Base-by-base conservation (phyloP, 2,113 vertebrate species). In the Nerophis lumbriciformis region DNA sequence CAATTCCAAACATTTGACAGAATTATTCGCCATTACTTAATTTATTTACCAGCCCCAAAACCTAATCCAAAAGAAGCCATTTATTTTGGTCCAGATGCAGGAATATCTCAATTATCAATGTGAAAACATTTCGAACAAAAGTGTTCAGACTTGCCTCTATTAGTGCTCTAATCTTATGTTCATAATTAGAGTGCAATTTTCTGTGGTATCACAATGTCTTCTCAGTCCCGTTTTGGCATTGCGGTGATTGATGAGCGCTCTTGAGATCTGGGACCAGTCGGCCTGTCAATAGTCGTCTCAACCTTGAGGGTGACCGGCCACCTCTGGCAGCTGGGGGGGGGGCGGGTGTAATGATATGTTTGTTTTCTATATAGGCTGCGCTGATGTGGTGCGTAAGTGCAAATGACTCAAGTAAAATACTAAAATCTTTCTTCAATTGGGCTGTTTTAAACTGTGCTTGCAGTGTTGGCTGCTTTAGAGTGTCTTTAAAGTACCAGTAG, bases 301-400 rank as follows among this genome's bases (percentile, higher is more conserved):
- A 73, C 78, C 84, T 81, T 77, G 68, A 81, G 79, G 75, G 74
- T 35, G 82, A 73, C 76, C 59, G 82, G 72, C 55, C 15, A 37
- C 77, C 84, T 69, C 69, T 75, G 76, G 80, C 84, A 79, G 76
- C 80, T 83, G 75, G 71, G 81, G 73, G 64, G 63, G 86, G 87
- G 72, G 72, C 80, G 73, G 64, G 81, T 78, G 64, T 64, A 87
- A 88, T 90, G 83, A 76, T 73, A 81, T 79, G 66, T 88, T 88
- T 84, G 77, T 87, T 87, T 89, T 78, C 48, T 64, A 72, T 81
- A 72, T 81, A 69, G 69, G 83, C 72, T 47, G 70, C 77, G 85
- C 83, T 89, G 85, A 88, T 88, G 89, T 89, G 89, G 85, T 85
- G 85, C 63, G 88, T 85, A 88, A 88, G 86, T 78, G 83, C 86